Conservation (phyloP, 2,797 vertebrate genomes). For the Potorous gilbertii region DNA sequence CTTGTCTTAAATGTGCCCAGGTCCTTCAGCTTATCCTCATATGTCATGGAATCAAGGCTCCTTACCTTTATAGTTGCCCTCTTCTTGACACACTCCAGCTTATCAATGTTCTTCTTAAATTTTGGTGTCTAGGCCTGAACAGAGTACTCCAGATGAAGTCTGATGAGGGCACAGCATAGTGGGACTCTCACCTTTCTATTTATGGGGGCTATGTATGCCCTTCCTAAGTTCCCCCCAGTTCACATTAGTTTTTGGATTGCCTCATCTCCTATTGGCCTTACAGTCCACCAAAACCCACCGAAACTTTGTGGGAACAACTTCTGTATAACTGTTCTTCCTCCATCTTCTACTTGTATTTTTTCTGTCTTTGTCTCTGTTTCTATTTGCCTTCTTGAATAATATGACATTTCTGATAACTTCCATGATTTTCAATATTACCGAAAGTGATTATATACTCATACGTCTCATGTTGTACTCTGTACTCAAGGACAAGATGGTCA, state of each 20-base stretch:
- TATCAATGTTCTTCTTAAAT: not conserved
- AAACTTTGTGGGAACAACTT: no score
- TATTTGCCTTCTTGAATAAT: no score
- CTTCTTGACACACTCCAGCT: not conserved
- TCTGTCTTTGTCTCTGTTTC: no score
- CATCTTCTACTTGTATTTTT: no score
- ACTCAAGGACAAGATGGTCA: no score
- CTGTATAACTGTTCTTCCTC: no score
- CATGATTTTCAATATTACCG: no score
- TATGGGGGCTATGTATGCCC: not conserved
- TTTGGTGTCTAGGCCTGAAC: not conserved
- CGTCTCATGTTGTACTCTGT: no score
- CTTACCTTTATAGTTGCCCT: not conserved
- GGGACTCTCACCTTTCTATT: not conserved
- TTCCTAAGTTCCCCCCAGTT: not conserved
- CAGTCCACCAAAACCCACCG: no score
- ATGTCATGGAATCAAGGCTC: not conserved
- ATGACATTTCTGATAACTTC: no score
- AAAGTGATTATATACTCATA: no score
- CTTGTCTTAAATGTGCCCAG: not conserved
- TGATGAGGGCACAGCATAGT: not conserved
- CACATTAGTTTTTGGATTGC: not conserved
- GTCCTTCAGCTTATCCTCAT: not conserved
- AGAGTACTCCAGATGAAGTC: not conserved
- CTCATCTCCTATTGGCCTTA: no score